These are phyloP conservation scores for Rhynchomys soricoides DNA, from an alignment of 2,113 vertebrate species.

Conservation along the genomic window DNA sequence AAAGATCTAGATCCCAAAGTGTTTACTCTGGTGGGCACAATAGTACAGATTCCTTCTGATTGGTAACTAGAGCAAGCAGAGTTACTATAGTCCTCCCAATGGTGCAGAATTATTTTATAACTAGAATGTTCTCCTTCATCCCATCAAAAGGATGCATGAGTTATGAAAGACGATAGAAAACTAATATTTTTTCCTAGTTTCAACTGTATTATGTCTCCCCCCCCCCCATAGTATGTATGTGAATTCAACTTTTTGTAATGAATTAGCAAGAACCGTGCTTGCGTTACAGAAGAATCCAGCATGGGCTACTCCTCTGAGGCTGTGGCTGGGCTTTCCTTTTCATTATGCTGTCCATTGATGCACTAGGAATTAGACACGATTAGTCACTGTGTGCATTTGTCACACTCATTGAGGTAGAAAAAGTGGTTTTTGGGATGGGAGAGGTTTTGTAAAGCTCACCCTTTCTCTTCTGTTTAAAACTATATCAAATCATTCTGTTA, in stretches of 20 bases:
- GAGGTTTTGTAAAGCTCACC: neutral
- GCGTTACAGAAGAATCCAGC: neutral
- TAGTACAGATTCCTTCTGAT: neutral
- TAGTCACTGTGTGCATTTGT: neutral
- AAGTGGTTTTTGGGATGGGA: neutral
- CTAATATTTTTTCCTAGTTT: neutral
- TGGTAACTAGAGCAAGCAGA: neutral
- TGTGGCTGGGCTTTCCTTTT: too few relatives aligned
- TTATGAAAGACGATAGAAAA: neutral
- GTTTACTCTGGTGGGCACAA: neutral
- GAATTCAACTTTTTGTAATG: neutral
- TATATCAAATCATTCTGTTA: neutral
- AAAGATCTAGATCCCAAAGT: neutral
- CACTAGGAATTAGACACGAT: too few relatives aligned
- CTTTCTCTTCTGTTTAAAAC: neutral
- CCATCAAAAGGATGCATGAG: neutral
- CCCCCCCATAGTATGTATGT: neutral
- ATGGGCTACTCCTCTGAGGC: neutral
- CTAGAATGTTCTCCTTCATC: neutral
- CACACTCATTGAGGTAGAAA: neutral
- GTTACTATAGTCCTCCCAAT: neutral
- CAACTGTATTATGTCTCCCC: too few relatives aligned
- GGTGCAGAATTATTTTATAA: slow-evolving; percentile 5
- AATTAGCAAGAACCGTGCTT: neutral
- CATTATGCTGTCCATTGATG: neutral